Conservation (phyloP, 2,797 vertebrate genomes). For the Cossypha niveicapilla region DNA sequence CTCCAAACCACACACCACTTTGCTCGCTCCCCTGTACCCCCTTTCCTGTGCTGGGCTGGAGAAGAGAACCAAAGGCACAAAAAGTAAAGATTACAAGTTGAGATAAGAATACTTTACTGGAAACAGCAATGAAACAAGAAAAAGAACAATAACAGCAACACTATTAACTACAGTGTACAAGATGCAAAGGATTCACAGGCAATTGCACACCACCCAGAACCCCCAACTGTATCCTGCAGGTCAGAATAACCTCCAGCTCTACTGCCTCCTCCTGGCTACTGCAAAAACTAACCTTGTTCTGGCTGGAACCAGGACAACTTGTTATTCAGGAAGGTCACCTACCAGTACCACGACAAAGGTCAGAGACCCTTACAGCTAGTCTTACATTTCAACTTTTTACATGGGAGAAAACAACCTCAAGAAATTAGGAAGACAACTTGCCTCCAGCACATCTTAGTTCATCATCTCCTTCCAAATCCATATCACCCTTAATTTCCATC, state of each 20-base stretch:
- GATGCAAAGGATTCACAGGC: neutral
- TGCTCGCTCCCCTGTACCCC: neutral
- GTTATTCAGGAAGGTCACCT: neutral
- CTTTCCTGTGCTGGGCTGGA: neutral
- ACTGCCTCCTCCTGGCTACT: neutral
- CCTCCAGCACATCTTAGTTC: neutral
- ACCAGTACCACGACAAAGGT: neutral
- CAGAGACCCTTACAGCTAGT: neutral
- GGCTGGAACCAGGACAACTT: neutral
- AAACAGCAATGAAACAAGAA: neutral
- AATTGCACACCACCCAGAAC: neutral
- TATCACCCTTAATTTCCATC: neutral
- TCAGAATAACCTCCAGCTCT: neutral
- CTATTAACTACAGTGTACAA: neutral
- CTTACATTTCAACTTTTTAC: neutral
- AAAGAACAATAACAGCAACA: neutral
- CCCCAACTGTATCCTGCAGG: neutral
- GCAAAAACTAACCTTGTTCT: neutral
- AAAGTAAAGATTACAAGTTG: neutral
- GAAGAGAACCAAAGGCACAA: neutral
- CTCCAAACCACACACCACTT: neutral
- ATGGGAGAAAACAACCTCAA: neutral
- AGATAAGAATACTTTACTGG: neutral
- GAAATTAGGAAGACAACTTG: neutral
- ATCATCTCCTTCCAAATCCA: neutral